phyloP scores from a whole-genome alignment of 2,797 vertebrate genomes.

The Aulostomus chinensis region DNA sequence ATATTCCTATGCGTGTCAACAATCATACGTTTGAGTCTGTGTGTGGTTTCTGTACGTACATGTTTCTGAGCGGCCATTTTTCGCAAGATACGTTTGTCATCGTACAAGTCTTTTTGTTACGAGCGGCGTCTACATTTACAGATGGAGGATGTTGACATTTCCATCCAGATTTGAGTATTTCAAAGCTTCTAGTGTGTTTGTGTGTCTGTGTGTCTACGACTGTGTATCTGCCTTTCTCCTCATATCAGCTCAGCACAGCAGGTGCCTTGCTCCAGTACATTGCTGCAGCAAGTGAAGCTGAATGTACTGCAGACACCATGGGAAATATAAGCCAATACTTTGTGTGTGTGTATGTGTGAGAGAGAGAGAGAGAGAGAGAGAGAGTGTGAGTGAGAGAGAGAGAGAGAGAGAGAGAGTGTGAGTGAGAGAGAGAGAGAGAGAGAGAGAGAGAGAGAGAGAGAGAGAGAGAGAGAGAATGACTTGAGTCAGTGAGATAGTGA shows the following conservation, averaged over 20 bases:
- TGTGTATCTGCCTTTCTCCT: conserved; percentile 40
- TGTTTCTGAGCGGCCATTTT: neutral
- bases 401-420: neutral
- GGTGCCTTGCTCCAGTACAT: conserved; percentile 69
- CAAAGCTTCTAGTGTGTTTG: conserved; percentile 23
- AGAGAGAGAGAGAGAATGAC: conserved; percentile 28
- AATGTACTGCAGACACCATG: conserved; percentile 69
- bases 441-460: conserved; percentile 20
- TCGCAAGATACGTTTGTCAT: neutral
- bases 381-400: neutral
- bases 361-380: conserved; percentile 8
- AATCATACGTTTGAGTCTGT: conserved; percentile 1
- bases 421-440: conserved; percentile 8
- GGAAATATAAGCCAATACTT: conserved; percentile 71
- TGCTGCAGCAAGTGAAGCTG: conserved; percentile 64
- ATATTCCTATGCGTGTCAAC: conserved; percentile 34
- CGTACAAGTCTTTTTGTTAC: conserved; percentile 10
- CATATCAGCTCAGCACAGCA: conserved; percentile 76
- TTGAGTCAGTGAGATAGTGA: conserved; percentile 49
- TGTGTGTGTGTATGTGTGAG: conserved; percentile 27
- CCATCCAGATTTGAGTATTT: conserved; percentile 31
- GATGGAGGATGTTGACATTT: conserved; percentile 23
- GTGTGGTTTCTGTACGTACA: neutral
- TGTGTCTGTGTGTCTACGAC: conserved; percentile 3
- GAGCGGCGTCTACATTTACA: conserved; percentile 24